Base-by-base conservation (phyloP, 2,888 invertebrate genomes). In the Eulithis testata region DNA sequence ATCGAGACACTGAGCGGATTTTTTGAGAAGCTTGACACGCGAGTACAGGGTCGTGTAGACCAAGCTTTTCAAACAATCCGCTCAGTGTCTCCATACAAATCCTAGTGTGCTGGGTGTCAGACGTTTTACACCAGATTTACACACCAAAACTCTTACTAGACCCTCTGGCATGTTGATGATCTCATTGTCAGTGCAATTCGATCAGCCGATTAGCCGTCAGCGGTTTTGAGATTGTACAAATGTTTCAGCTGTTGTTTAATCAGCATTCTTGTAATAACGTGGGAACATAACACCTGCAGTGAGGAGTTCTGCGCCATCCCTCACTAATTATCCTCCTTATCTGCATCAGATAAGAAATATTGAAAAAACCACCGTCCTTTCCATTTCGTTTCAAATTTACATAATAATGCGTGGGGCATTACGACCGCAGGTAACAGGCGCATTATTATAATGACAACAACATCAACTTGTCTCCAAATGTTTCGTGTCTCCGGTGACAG, bases 401-500 rank as follows among this genome's bases (percentile, higher is more conserved):
- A 91, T 91, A 90, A 91, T 90, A 89, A 89, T 86, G 88, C 88
- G 88, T 85, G 87, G 88, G 87, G 89, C 87, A 85, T 85, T 84
- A 88, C 85, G 87, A 87, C 85, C 85, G 89, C 82, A 81, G 80
- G 77, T 80, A 83, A 81, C 81, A 84, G 81, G 79, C 84, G 82
- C 82, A 84, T 85, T 86, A 85, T 83, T 84, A 81, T 89, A 88
- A 90, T 87, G 85, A 87, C 81, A 76, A 73, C 76, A 74, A 74
- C 75, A 78, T 76, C 78, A 76, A 79, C 78, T 76, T 79, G 80
- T 80, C 82, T 84, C 78, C 73, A 66, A 73, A 74, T 79, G 67
- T 71, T 67, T 78, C 61, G 52, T 60, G 77, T n/a, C 7, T 36
- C 31, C 6, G 31, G 31, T 76, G 81, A 82, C 80, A 73, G 80